Conservation (phyloP, 2,797 vertebrate genomes). For the Alfaro cultratus region DNA sequence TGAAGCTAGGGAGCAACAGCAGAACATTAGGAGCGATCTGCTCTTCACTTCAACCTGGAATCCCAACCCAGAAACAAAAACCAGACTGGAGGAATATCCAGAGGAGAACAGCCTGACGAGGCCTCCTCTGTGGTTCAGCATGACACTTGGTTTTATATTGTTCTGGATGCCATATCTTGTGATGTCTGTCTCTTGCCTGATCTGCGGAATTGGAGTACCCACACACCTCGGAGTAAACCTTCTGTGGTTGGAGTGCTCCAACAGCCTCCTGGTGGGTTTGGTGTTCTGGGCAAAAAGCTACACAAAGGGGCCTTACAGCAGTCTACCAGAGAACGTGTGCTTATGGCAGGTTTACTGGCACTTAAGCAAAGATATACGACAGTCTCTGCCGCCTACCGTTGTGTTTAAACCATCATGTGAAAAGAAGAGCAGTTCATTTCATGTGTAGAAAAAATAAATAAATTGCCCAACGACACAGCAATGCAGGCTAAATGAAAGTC, state of each 20-base stretch:
- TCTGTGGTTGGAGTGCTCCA: constrained; percentile 77
- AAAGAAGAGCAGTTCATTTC: constrained; percentile 8
- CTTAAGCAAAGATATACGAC: constrained; percentile 58
- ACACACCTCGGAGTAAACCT: constrained; percentile 75
- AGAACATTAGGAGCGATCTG: constrained; percentile 45
- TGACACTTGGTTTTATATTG: constrained; percentile 63
- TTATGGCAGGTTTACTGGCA: constrained; percentile 73
- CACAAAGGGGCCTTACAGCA: constrained; percentile 40
- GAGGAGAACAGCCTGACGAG: not conserved
- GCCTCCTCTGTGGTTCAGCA: constrained; percentile 64
- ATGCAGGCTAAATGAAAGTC: not conserved
- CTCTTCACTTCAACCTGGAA: not conserved
- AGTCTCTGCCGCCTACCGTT: not conserved
- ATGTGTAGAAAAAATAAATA: not conserved
- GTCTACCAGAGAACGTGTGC: constrained; percentile 69
- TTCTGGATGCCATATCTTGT: constrained; percentile 76
- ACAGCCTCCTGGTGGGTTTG: constrained; percentile 69
- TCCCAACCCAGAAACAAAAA: not conserved
- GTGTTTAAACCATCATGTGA: constrained; percentile 26
- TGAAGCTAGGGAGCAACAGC: constrained; percentile 5
- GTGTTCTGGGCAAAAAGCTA: constrained; percentile 69
- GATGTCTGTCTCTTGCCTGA: constrained; percentile 31
- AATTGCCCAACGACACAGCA: not conserved
- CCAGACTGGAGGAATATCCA: not conserved
- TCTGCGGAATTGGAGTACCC: constrained; percentile 60